A percentile compares a stretch with the other conserved stretches of the same genome.
Conservation (phyloP, 2,797 vertebrate genomes). For the Alca torda region DNA sequence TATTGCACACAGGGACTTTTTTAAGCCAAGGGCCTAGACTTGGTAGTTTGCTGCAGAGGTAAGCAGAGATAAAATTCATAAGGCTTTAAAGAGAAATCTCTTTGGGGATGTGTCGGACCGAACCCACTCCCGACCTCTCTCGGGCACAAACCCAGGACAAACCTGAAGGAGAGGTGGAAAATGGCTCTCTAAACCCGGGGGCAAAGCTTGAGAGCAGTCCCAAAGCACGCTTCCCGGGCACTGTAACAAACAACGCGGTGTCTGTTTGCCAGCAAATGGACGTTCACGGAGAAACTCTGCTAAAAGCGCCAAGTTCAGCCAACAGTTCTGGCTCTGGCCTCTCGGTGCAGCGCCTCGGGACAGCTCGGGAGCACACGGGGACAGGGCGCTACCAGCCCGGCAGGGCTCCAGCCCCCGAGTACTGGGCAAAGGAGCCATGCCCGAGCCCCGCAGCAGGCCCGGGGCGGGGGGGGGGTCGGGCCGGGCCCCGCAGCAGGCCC, state of each 20-base stretch:
- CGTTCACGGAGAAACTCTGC: not conserved
- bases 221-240: accelerated
- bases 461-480: not conserved
- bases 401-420: not conserved
- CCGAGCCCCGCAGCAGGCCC: no score
- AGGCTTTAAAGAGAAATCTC: not conserved
- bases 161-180: not conserved
- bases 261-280: accelerated
- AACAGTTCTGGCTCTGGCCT: no score
- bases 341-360: not conserved
- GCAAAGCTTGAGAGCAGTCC: not conserved
- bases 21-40: not conserved
- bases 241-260: accelerated
- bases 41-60: not conserved
- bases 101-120: not conserved
- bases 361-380: no score
- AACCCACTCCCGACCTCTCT: not conserved
- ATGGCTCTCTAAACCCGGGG: accelerated
- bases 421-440: no score
- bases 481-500: not conserved
- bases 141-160: not conserved
- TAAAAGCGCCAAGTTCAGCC: not conserved
- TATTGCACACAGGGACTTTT: accelerated
- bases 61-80: not conserved
- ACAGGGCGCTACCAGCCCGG: not conserved